Conservation (phyloP, 2,113 vertebrate species). For the Falcunculus frontatus region DNA sequence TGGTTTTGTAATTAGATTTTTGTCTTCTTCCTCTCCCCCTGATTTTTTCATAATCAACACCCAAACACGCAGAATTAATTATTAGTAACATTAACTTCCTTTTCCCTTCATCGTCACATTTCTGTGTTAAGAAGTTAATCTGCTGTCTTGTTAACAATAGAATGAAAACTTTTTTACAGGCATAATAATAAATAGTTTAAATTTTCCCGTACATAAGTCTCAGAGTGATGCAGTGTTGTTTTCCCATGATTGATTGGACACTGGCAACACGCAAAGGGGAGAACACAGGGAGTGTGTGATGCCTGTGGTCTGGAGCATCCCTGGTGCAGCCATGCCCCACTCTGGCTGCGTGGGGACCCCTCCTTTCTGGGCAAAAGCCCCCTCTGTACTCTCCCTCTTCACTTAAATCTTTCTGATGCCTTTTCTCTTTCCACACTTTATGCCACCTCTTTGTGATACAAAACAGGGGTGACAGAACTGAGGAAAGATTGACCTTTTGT, state of each 20-base stretch:
- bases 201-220: not conserved
- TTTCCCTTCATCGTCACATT: not conserved
- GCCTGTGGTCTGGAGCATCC: not conserved
- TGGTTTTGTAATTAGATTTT: not conserved
- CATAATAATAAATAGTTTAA: not conserved
- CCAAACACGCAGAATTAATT: not conserved
- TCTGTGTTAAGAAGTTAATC: not conserved
- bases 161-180: not conserved
- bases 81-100: not conserved
- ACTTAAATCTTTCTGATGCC: not conserved
- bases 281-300: rapidly evolving
- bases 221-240: not conserved
- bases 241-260: not conserved
- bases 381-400: rapidly evolving
- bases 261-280: not conserved
- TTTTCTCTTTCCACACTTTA: not conserved
- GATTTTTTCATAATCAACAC: not conserved
- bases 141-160: not conserved
- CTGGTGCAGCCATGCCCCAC: not conserved
- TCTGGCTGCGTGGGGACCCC: rapidly evolving
- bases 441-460: not conserved
- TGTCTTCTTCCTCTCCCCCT: not conserved
- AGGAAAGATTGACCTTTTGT: slow-evolving; percentile 5
- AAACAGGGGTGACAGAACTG: not conserved
- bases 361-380: not conserved